Percentiles rank a stretch among this genome's conserved stretches.
phyloP scores from a whole-genome alignment of 2,888 invertebrate species.

The Pammene aurita region DNA sequence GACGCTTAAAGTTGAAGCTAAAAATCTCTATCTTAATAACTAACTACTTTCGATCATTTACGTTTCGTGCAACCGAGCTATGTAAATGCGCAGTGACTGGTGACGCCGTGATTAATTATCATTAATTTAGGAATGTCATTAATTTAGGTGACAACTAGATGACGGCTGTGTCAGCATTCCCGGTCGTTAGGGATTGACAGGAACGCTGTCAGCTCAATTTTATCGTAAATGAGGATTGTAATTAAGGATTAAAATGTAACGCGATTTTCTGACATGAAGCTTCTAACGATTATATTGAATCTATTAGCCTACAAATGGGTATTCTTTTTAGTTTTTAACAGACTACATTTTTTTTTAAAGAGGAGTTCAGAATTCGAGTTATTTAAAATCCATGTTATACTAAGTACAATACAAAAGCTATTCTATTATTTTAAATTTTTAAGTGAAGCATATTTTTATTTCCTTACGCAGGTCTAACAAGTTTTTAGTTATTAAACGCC shows the following conservation, averaged over 20 bases:
- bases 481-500: no score
- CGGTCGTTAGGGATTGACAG: constrained; percentile 39
- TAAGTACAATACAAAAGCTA: no score
- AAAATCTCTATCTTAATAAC: no score
- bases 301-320: not conserved
- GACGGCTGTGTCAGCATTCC: constrained; percentile 30
- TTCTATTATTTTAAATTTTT: no score
- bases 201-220: constrained; percentile 31
- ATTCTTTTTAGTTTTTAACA: no score
- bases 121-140: constrained; percentile 17
- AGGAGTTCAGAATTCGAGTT: no score
- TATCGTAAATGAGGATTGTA: constrained; percentile 22
- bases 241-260: constrained; percentile 10
- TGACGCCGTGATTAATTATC: constrained; percentile 28
- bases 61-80: constrained; percentile 7
- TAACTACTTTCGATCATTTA: constrained; percentile 4
- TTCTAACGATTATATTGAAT: not conserved
- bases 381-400: no score
- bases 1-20: not conserved
- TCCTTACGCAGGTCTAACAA: no score
- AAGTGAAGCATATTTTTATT: no score
- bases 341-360: no score
- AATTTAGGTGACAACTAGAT: constrained; percentile 34
- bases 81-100: constrained; percentile 28
- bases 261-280: not conserved